Evolutionary conservation across 2,797 vertebrate species (phyloP), one percentile per base, ranked within the genome.

Genomic region (Cynodonichthys magdalenae): DNA sequence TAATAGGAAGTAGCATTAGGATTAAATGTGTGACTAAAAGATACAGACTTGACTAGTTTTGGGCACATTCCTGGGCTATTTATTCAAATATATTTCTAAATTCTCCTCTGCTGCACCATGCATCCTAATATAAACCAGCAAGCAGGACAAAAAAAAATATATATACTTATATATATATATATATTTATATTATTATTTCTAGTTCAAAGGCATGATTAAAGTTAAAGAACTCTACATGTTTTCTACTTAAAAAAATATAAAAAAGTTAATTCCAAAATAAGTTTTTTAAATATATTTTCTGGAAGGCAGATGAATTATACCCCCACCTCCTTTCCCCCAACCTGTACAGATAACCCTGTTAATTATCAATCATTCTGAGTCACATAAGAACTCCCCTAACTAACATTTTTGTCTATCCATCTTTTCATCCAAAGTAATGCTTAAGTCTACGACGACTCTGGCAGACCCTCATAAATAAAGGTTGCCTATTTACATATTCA

Each of bases 401-500:
- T 90, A 92, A 87, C 78, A 83, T 84, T 88, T 86, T 80, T 85
- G 84, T 86, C 90, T 53, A 92, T 94, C 87, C 87, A 89, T 93
- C 92, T 93, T 92, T 78, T 80, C 86, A 84, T 90, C 79, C 82
- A 77, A 89, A 87, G 83, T 87, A 90, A 92, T 92, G 88, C 86
- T 93, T 93, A 92, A 93, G 88, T 90, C 83, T 74, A 90, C 14
- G 75, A 84, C 61, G 75, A 84, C 61, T 87, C 84, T 83, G 87
- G 83, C 89, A 84, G 85, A 72, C 76, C 47, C 87, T 92, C 92
- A 93, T 94, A 93, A 94, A 94, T 93, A 93, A 93, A 93, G 89
- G 87, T 90, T 90, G 88, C 82, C 77, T 88, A 93, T 94, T 93
- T 93, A 92, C 92, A 94, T 93, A 93, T 92, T 92, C 90, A 93